Base-by-base conservation (phyloP, 2,797 vertebrate species). In the Nothura maculosa region DNA sequence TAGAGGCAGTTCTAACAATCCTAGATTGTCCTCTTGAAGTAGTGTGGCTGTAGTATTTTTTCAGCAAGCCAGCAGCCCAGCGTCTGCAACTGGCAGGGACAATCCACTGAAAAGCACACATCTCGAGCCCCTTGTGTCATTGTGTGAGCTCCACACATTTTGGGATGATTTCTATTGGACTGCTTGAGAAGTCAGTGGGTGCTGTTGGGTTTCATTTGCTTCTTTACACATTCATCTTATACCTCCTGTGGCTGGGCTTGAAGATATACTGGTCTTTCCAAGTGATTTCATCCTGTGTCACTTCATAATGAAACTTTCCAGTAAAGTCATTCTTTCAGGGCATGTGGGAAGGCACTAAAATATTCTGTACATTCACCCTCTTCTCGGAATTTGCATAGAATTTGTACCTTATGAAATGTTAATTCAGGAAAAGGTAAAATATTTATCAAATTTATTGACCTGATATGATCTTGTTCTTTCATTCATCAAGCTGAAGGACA, bases 301-400 rank as follows among this genome's bases (percentile, higher is more conserved):
- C 74, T 86, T 89, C 40, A 36, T 77, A 87, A 92, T 42, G 54
- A 25, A 87, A 61, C 12, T 86, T 94, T 62, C 55, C 13, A 60
- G 43, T 77, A 24, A 90, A 90, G 67, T 77, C 40, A 61, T 80
- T 90, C 68, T 66, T 85, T 28, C 3, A 79, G 60, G 79, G 20
- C 50, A 48, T 54, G 81, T 92, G 36, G 54, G 43, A 89, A 77
- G 52, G 64, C 85, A 90, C 48, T 70, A 90, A 95, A 94, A 88
- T 88, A 94, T 87, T 87, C 92, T 74, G 7, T 14, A 87, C 47
- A 92, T 80, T 73, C 60, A 85, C 60, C 75, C 24, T 79, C 34
- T 61, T 91, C 58, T 80, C 42, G 24, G 52, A 84, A 80, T 79
- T 85, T 91, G 17, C 68, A 52, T 12, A 66, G 77, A 79, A 77